Base-by-base conservation (phyloP, 1,140 invertebrate species). In the Drosophila busckii region DNA sequence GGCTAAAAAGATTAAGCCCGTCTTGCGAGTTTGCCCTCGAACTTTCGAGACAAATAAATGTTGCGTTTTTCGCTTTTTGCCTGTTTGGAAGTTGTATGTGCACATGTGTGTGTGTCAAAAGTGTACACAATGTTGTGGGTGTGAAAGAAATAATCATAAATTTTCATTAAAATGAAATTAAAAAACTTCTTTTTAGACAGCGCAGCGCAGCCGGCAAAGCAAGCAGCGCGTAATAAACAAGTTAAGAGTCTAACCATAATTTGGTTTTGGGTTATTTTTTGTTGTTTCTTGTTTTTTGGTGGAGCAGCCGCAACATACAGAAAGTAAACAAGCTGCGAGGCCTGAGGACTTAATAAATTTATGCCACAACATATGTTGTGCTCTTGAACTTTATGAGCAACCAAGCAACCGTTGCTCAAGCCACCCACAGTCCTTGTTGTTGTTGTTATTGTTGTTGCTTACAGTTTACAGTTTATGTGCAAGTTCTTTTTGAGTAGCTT, bases 161-260 rank as follows among this genome's bases (percentile, higher is more conserved):
- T 71, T 78, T 78, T 60, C 67, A 70, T 75, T 70, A 82, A 80
- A 82, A 80, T 80, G 58, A 82, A 80, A 80, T 80, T 80, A 80
- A 80, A 80, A 80, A 80, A 80, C 75, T 80, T 80, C 50, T 53
- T 65, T 53, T 31, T 49, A 35, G 37, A 40, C 16, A 20, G 20
- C 2, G 12, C 17, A 19, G 22, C 38, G 50, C n/a, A n/a, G n/a
- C n/a, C n/a, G n/a, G n/a, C n/a, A n/a, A n/a, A n/a, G n/a, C n/a
- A 26, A 12, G 37, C 34, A 13, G 46, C 31, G 50, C 49, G 68
- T 71, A 80, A 80, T 82, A 82, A 82, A 73, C 75, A 82, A 82
- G 75, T 82, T 82, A 82, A 82, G 67, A 82, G 69, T 82, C 75
- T 82, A 73, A 82, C 75, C 75, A 82, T 82, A 82, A 82, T 82